phyloP scores from a whole-genome alignment of 2,797 vertebrate genomes.

The Monodelphis domestica region DNA sequence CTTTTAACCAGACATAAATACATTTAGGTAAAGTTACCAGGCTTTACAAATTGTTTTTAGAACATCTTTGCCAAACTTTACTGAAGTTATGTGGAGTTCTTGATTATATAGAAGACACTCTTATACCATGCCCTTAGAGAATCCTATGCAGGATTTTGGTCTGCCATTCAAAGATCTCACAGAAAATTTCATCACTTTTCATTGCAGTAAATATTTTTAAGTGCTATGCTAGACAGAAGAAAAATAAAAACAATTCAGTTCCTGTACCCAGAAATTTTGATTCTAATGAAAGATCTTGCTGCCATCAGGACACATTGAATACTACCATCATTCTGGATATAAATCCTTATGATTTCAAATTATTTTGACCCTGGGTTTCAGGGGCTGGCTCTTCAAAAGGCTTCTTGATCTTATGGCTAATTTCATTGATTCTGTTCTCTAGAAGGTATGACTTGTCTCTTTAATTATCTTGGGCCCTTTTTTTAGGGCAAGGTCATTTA shows the following conservation, averaged over 20 bases:
- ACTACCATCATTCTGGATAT: neutral
- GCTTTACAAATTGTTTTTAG: too few species aligned
- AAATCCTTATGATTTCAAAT: neutral
- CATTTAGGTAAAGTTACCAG: neutral
- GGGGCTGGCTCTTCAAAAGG: neutral
- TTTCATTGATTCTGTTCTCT: neutral
- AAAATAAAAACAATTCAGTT: neutral
- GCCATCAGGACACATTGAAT: neutral
- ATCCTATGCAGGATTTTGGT: neutral
- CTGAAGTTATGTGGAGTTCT: neutral
- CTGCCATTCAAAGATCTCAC: neutral
- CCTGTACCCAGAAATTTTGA: neutral
- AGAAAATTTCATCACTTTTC: neutral
- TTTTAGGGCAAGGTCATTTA: neutral
- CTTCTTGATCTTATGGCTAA: neutral
- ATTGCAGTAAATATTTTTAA: neutral
- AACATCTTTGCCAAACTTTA: neutral
- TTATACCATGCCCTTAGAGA: neutral
- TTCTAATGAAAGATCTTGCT: neutral
- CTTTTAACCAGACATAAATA: neutral
- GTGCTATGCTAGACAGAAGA: neutral
- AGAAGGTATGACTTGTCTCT: neutral
- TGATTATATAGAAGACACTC: neutral
- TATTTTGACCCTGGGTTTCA: neutral
- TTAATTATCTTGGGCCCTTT: neutral